Evolutionary conservation across 2,797 vertebrate genomes (phyloP).

Genomic region (Phoebastria nigripes): DNA sequence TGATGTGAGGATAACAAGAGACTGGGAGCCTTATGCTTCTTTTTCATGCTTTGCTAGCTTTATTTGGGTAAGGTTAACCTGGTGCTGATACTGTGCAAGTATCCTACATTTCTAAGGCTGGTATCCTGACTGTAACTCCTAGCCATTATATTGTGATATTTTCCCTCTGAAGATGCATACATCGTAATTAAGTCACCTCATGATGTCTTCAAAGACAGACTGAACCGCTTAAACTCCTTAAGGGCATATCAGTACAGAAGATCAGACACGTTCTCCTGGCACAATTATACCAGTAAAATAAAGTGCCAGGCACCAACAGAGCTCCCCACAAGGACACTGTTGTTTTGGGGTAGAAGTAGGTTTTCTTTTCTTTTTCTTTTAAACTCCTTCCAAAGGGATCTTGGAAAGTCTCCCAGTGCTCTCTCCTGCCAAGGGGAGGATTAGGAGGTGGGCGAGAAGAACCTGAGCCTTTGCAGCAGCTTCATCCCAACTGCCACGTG

Average conservation of each 20-base stretch:
- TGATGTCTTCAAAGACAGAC: background rate
- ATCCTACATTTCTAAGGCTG: background rate
- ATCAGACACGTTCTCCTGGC: background rate
- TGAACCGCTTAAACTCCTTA: background rate
- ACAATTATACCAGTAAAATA: background rate
- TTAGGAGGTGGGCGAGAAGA: background rate
- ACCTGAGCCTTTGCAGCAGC: background rate
- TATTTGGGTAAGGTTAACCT: background rate
- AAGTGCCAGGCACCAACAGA: background rate
- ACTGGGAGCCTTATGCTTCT: background rate
- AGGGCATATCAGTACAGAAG: background rate
- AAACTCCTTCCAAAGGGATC: background rate
- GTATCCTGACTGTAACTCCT: background rate
- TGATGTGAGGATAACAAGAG: background rate
- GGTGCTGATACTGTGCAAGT: background rate
- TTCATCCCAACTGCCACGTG: background rate
- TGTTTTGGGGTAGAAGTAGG: background rate
- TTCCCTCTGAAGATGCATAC: background rate
- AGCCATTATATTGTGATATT: background rate
- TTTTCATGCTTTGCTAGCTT: background rate
- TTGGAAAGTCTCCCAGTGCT: background rate
- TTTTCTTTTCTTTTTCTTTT: background rate
- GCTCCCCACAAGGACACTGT: background rate
- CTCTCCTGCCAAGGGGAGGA: background rate
- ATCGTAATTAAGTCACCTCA: background rate